Evolutionary conservation across 2,888 invertebrate genomes (phyloP).

Genomic region (Mycalesis mineus): DNA sequence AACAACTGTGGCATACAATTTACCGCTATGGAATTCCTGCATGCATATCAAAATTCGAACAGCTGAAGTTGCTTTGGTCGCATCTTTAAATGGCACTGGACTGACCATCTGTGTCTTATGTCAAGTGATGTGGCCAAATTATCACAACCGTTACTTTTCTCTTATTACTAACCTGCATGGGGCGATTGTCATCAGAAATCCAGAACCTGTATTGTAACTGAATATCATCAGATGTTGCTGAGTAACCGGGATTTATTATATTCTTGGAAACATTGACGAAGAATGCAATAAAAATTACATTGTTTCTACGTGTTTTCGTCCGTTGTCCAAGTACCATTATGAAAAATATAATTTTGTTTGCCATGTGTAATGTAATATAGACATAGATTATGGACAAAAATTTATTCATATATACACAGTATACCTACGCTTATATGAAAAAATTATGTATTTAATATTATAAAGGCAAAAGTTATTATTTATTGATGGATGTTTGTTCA

Average conservation of each 20-base stretch:
- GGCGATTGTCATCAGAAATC: not conserved
- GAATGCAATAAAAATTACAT: too few species aligned
- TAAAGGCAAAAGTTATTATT: too few species aligned
- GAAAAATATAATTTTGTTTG: too few species aligned
- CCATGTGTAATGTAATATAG: too few species aligned
- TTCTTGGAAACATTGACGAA: too few species aligned
- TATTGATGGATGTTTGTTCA: too few species aligned
- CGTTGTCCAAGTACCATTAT: too few species aligned
- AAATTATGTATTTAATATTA: too few species aligned
- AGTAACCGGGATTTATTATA: not conserved
- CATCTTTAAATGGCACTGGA: not conserved
- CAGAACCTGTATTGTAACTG: not conserved
- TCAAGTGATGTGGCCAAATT: not conserved
- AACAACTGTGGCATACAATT: not conserved
- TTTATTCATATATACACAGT: too few species aligned
- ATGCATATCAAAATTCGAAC: not conserved
- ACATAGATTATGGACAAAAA: too few species aligned
- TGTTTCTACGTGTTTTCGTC: too few species aligned
- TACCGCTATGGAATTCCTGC: not conserved
- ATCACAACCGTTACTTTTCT: not conserved
- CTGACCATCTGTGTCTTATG: not conserved
- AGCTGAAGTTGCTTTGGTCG: not conserved
- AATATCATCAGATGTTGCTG: not conserved
- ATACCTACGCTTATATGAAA: too few species aligned
- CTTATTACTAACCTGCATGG: not conserved